phyloP scores from a whole-genome alignment of 2,113 vertebrate genomes.

The Naja naja region DNA sequence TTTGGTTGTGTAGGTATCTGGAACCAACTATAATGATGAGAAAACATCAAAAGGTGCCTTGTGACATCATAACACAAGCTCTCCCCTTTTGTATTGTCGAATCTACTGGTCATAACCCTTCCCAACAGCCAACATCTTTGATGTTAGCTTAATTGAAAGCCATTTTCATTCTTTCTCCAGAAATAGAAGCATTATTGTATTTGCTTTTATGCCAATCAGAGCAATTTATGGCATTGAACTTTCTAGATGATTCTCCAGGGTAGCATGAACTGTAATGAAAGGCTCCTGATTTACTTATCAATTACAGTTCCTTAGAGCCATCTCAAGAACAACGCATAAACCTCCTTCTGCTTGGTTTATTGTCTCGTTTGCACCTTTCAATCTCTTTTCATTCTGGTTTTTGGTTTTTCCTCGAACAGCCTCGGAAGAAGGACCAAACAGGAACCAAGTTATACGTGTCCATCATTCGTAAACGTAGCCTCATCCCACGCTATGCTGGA shows the following conservation, averaged over 20 bases:
- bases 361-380: neutral
- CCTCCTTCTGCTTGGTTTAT: neutral
- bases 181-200: neutral
- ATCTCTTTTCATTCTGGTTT: neutral
- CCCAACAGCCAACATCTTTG: neutral
- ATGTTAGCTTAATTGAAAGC: neutral
- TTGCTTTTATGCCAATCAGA: conserved; percentile 30
- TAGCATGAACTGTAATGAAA: conserved; percentile 64
- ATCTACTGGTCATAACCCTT: neutral
- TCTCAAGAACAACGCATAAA: neutral
- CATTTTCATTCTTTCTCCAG: neutral
- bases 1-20: neutral
- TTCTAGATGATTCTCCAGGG: conserved; percentile 39
- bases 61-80: neutral
- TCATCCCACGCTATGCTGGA: conserved; percentile 47
- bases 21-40: neutral
- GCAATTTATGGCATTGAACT: conserved; percentile 63
- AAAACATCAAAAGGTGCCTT: neutral
- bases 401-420: conserved; percentile 14
- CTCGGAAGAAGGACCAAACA: neutral
- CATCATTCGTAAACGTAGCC: conserved; percentile 56
- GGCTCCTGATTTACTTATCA: conserved; percentile 8
- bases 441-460: conserved; percentile 46
- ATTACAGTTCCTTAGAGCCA: conserved; percentile 1
- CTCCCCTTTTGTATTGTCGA: neutral